Evolutionary conservation across 2,113 vertebrate genomes (phyloP).

Genomic region (Malurus elegans): DNA sequence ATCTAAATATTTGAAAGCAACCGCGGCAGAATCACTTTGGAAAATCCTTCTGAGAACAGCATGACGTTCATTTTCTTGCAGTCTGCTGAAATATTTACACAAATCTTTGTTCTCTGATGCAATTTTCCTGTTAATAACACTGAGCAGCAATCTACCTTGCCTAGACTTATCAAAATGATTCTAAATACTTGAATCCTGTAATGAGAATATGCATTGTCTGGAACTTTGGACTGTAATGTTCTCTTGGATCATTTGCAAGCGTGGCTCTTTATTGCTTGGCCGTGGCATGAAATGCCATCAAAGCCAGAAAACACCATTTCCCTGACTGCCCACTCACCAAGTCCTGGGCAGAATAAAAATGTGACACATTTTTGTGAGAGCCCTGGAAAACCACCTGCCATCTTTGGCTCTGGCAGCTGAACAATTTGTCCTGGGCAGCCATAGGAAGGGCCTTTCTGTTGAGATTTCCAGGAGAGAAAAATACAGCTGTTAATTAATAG

Average conservation of each 20-base stretch:
- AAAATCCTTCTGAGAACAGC: not conserved
- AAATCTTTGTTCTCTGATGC: not conserved
- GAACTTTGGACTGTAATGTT: not conserved
- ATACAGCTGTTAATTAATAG: not conserved
- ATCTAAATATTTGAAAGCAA: conserved; percentile 11
- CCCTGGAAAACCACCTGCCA: conserved; percentile 20
- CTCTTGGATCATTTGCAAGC: not conserved
- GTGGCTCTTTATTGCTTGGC: not conserved
- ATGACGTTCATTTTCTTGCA: not conserved
- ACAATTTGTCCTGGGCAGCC: not conserved
- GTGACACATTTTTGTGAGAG: not conserved
- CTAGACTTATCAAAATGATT: not conserved
- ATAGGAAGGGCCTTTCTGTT: not conserved
- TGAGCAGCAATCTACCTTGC: not conserved
- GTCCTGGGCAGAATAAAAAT: not conserved
- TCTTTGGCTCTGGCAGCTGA: not conserved
- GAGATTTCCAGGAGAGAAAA: not conserved
- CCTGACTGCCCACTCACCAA: not conserved
- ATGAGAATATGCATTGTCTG: not conserved
- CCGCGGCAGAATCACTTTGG: not conserved
- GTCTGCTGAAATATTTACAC: not conserved
- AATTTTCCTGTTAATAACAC: not conserved
- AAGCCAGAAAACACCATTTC: not conserved
- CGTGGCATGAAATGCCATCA: not conserved
- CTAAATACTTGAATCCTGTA: not conserved